Conservation (phyloP, 2,113 vertebrate species). For the Tupaia chinensis region DNA sequence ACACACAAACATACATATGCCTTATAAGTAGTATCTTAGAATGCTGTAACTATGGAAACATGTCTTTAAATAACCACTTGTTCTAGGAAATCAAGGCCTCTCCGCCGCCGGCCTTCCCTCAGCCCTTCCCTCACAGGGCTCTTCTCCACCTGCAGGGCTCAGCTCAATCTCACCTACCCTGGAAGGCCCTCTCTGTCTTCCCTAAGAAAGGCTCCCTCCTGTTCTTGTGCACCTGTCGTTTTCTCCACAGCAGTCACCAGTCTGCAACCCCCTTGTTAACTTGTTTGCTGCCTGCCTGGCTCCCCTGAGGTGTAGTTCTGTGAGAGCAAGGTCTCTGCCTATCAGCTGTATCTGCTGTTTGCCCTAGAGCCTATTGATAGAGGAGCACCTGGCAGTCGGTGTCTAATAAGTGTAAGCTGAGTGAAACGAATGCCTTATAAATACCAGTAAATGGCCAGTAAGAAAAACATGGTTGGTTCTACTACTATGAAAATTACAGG, state of each 20-base stretch:
- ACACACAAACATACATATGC: neutral
- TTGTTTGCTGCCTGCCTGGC: accelerated
- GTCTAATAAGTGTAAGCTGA: neutral
- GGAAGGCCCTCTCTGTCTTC: neutral
- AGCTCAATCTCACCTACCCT: accelerated
- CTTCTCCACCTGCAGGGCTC: neutral
- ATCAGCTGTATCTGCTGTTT: accelerated
- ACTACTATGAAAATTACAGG: neutral
- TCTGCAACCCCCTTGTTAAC: accelerated
- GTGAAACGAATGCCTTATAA: neutral
- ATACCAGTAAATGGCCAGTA: neutral
- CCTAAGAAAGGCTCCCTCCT: accelerated
- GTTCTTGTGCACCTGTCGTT: neutral
- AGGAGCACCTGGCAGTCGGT: neutral
- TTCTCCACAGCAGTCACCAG: neutral
- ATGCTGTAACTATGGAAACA: neutral
- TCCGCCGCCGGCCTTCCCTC: neutral
- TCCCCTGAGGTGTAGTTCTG: accelerated
- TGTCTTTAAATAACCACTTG: neutral
- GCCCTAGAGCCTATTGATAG: neutral
- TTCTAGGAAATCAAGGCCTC: neutral
- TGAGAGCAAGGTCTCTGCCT: neutral
- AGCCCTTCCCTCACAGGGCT: neutral
- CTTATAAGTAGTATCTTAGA: accelerated
- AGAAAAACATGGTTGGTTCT: neutral